Percentiles rank a stretch among this genome's conserved stretches.
Evolutionary conservation across 2,113 vertebrate species (phyloP).

Genomic region (human): DNA sequence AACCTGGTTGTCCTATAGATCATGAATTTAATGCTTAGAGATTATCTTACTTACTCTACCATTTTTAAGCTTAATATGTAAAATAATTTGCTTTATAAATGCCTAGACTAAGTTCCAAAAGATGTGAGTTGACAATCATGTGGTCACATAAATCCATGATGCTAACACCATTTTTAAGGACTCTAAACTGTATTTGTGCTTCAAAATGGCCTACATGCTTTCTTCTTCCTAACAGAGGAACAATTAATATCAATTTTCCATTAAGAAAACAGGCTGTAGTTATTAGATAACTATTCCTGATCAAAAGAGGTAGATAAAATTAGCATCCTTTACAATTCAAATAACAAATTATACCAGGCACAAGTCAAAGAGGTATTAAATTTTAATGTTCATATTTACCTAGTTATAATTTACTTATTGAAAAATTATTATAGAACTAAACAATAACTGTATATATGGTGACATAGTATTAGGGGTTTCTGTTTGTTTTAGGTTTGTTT

Average conservation of each 20-base stretch:
- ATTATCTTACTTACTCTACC: background rate
- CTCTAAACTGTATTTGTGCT: background rate
- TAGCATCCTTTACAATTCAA: background rate
- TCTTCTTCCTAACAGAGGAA: background rate
- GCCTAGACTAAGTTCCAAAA: background rate
- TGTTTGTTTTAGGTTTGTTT: slow-evolving; percentile 36
- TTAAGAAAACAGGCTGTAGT: background rate
- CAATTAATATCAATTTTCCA: background rate
- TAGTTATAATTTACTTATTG: slow-evolving; percentile 43
- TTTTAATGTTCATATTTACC: slow-evolving; percentile 7
- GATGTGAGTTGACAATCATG: background rate
- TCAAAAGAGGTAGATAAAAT: background rate
- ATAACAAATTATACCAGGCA: background rate
- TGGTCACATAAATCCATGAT: background rate
- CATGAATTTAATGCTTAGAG: slow-evolving; percentile 21
- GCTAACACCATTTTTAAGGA: background rate
- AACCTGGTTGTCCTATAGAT: background rate
- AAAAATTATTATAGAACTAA: slow-evolving; percentile 39
- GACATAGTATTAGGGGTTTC: background rate
- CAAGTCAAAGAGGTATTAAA: background rate
- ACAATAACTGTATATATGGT: background rate
- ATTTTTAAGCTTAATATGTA: slow-evolving; percentile 24
- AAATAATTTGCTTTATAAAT: slow-evolving; percentile 26
- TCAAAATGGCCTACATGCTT: background rate
- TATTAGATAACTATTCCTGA: background rate